Conservation (phyloP, 2,113 vertebrate species). For the Lanius collurio region DNA sequence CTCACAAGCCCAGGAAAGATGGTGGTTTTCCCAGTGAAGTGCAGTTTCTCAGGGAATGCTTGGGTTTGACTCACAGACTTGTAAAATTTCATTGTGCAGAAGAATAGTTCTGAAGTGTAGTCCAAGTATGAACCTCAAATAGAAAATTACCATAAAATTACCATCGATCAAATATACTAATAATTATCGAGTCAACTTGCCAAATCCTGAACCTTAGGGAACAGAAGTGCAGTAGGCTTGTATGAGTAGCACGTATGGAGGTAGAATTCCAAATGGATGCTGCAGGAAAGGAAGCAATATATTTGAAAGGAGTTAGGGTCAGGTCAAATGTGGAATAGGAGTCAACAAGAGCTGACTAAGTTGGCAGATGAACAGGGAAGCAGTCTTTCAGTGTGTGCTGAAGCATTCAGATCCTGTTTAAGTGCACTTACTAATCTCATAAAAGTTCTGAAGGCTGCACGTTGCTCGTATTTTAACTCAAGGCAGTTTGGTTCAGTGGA, state of each 20-base stretch:
- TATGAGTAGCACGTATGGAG: background rate
- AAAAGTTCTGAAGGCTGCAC: background rate
- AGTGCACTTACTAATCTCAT: background rate
- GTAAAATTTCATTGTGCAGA: background rate
- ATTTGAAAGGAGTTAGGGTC: background rate
- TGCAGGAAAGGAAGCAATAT: background rate
- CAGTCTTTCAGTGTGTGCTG: background rate
- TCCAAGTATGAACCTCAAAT: background rate
- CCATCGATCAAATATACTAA: background rate
- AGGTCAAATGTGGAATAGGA: background rate
- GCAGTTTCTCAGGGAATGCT: background rate
- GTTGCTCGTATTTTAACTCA: background rate
- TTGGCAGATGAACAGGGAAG: constrained; percentile 4
- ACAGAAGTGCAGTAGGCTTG: background rate
- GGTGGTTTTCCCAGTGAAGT: background rate
- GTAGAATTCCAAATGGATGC: background rate
- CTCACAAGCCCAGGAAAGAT: background rate
- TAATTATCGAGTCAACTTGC: background rate
- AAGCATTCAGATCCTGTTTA: background rate
- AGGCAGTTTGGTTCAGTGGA: background rate
- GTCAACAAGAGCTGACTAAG: background rate
- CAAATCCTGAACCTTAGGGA: background rate
- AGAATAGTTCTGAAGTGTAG: background rate
- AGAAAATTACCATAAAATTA: background rate
- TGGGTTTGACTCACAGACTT: background rate